Conservation (phyloP, 1,140 invertebrate species). For the Epicauta chinensis region DNA sequence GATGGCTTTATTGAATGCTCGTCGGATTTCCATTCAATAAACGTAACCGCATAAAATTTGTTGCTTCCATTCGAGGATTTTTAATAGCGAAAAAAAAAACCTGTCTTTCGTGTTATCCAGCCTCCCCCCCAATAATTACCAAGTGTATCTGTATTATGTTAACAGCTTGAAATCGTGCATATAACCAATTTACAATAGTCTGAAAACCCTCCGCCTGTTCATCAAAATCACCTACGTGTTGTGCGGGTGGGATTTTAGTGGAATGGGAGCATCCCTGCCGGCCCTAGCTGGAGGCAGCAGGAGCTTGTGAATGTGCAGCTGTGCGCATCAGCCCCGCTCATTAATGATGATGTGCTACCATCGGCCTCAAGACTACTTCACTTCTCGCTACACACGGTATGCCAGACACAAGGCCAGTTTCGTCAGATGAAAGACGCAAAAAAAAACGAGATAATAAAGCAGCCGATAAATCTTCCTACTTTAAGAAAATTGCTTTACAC, state of each 20-base stretch:
- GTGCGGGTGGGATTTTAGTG: slow-evolving; percentile 17
- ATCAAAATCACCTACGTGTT: slow-evolving; percentile 26
- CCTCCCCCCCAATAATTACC: no score
- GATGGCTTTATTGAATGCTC: no score
- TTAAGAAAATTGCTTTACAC: slow-evolving; percentile 14
- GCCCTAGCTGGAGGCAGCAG: slow-evolving; percentile 21
- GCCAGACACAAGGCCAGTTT: slow-evolving; percentile 22
- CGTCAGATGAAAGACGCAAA: slow-evolving; percentile 10
- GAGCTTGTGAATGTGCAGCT: slow-evolving; percentile 29
- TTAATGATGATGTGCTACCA: slow-evolving; percentile 38
- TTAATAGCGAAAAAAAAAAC: no score
- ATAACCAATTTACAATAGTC: slow-evolving; percentile 8
- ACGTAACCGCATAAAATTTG: no score
- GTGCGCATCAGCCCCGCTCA: slow-evolving; percentile 33
- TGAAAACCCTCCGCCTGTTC: neutral
- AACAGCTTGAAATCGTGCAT: slow-evolving; percentile 5
- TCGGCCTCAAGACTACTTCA: slow-evolving; percentile 38
- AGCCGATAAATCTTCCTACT: slow-evolving; percentile 14
- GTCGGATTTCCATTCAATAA: no score
- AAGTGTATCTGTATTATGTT: no score
- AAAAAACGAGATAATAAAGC: slow-evolving; percentile 18
- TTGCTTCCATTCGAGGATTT: no score
- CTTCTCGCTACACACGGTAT: slow-evolving; percentile 30
- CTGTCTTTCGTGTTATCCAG: no score
- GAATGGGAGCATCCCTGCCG: slow-evolving; percentile 12